Evolutionary conservation across 2,113 vertebrate species (phyloP).

Genomic region (Tenebrosternarchus preto): DNA sequence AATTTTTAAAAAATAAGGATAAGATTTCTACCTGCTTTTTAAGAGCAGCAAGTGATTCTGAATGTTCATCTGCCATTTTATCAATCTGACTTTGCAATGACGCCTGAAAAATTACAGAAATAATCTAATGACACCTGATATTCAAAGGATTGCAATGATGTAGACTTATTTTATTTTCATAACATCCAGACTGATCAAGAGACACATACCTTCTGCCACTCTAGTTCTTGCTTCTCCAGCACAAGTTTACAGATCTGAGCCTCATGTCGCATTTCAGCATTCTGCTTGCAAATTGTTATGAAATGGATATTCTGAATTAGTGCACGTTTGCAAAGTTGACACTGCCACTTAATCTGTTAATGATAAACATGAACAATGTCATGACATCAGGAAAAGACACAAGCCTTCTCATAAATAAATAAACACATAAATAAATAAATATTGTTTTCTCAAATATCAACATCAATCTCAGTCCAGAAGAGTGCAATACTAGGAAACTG

Average conservation of each 20-base stretch:
- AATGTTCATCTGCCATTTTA: conserved; percentile 75
- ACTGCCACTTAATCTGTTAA: background rate
- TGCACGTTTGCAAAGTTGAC: background rate
- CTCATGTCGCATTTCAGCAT: conserved; percentile 83
- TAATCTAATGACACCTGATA: too few relatives aligned
- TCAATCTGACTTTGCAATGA: conserved; percentile 77
- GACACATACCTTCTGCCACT: conserved; percentile 85
- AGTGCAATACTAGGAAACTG: too few relatives aligned
- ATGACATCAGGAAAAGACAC: background rate
- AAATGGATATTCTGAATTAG: conserved; percentile 1
- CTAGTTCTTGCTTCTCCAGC: conserved; percentile 89
- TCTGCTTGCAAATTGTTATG: conserved; percentile 68
- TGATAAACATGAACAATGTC: background rate
- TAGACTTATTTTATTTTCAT: background rate
- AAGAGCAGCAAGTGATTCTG: conserved; percentile 74
- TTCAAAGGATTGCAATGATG: background rate
- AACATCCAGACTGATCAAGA: conserved; percentile 28
- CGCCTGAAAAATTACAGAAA: conserved; percentile 68
- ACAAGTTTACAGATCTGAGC: conserved; percentile 85
- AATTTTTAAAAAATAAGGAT: background rate
- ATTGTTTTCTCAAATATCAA: too few relatives aligned
- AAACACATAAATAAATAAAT: background rate
- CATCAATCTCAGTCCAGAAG: too few relatives aligned
- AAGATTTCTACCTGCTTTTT: conserved; percentile 83
- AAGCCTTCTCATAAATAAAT: conserved; percentile 9